phyloP scores from a whole-genome alignment of 1,140 invertebrate genomes.

The Drosophila miranda region DNA sequence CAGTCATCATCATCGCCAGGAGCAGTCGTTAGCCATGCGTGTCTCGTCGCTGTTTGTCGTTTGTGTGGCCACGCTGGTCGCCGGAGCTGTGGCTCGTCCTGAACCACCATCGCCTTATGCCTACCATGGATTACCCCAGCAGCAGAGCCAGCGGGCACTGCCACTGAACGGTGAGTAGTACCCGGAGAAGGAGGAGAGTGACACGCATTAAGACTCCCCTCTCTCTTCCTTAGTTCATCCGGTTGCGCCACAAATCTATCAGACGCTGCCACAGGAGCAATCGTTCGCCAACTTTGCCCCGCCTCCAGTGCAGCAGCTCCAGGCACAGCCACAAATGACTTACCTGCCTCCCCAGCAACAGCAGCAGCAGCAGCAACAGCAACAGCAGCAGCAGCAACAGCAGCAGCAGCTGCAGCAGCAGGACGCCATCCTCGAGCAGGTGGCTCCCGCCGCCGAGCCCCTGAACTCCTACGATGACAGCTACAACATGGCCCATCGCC shows the following conservation, averaged over 20 bases:
- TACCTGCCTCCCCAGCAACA: slow-evolving; percentile 56
- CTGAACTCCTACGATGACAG: slow-evolving; percentile 69
- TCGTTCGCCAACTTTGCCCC: slow-evolving; percentile 63
- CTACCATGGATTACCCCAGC: slow-evolving; percentile 83
- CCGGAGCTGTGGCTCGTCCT: slow-evolving; percentile 83
- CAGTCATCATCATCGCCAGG: slow-evolving; percentile 14
- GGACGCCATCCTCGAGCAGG: slow-evolving; percentile 38
- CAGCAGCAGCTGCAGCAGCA: slow-evolving; percentile 42
- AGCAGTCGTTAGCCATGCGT: slow-evolving; percentile 52
- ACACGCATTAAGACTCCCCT: no score
- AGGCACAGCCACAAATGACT: slow-evolving; percentile 39
- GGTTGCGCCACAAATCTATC: slow-evolving; percentile 65
- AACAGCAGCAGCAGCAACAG: slow-evolving; percentile 45
- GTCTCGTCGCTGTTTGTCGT: slow-evolving; percentile 82
- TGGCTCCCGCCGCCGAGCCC: slow-evolving; percentile 45
- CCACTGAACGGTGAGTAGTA: slow-evolving; percentile 67
- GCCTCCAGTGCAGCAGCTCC: slow-evolving; percentile 23
- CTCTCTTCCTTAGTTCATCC: slow-evolving; percentile 36
- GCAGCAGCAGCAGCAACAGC: slow-evolving; percentile 44
- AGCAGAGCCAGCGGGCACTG: slow-evolving; percentile 77
- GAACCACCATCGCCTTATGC: slow-evolving; percentile 85
- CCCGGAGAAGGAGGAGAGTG: no score
- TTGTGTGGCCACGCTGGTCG: slow-evolving; percentile 81
- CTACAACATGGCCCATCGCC: slow-evolving; percentile 74
- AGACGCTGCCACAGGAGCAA: slow-evolving; percentile 71